Evolutionary conservation across 2,888 invertebrate species (phyloP), one percentile per base, ranked within the genome.

Genomic region (Tachystola acroxantha): DNA sequence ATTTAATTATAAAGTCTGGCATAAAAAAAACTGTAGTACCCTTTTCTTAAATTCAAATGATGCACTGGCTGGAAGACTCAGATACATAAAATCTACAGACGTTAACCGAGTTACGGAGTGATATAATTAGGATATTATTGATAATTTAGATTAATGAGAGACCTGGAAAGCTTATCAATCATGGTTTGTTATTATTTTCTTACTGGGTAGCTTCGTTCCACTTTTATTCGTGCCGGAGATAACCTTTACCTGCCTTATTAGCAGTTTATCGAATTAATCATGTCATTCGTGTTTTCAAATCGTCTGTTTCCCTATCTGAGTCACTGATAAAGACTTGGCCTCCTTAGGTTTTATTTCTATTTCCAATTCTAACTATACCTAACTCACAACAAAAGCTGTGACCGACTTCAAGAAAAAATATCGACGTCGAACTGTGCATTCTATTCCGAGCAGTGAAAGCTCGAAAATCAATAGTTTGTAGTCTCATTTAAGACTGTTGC

Each of bases 391-490:
- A 42, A 38, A 34, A 36, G 31, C 13, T 35, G n/a, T n/a, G 16
- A 29, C 26, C 16, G 26, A 4, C 20, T 12, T 16, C 13, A 11
- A 20, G 24, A 22, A 41, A 38, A 32, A 37, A 35, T 25, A 19
- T 13, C 22, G 34, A 34, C 34, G 9, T 32, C 10, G 33, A 28
- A 29, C n/a, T 24, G 20, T 32, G 12, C 25, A 28, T 46, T 40
- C 36, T 49, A 44, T 42, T 50, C 46, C 48, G 36, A 42, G 41
- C 37, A 34, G 36, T 35, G 45, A 45, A 43, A 39, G 35, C 35
- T 34, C 22, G 38, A 42, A 51, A 58, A 56, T 57, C 54, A 43
- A 61, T 58, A 55, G 27, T 11, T 11, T 11, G 13, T 7, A 27
- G 14, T 31, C 10, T 24, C n/a, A 9, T n/a, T 24, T 24, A 9